Evolutionary conservation across 2,888 invertebrate species (phyloP).

Genomic region (Physocephala rufipes): DNA sequence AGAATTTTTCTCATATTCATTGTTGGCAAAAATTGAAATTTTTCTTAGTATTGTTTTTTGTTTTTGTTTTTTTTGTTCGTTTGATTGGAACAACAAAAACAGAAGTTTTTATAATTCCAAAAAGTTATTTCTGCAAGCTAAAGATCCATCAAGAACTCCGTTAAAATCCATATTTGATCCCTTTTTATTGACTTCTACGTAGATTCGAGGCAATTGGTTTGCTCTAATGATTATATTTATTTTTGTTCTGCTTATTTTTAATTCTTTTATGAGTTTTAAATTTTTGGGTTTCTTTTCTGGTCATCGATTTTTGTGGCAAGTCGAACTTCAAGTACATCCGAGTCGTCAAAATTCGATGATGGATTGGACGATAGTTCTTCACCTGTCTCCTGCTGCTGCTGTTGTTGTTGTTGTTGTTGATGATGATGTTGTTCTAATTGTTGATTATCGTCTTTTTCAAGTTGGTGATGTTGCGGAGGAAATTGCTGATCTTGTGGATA

Average conservation of each 20-base stretch:
- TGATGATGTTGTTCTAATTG: too few species aligned
- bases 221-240: neutral
- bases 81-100: too few species aligned
- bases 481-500: conserved; percentile 42
- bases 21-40: too few species aligned
- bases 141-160: neutral
- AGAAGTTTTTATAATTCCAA: too few species aligned
- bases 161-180: neutral
- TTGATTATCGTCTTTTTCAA: conserved; percentile 35
- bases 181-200: neutral
- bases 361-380: conserved; percentile 25
- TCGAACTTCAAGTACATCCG: conserved; percentile 58
- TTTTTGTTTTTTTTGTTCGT: too few species aligned
- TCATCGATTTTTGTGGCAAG: conserved; percentile 41
- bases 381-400: conserved; percentile 29
- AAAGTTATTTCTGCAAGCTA: too few species aligned
- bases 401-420: conserved; percentile 38
- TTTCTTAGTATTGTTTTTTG: too few species aligned
- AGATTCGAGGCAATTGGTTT: neutral
- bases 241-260: conserved; percentile 39
- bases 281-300: conserved; percentile 13
- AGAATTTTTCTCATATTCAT: too few species aligned
- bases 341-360: conserved; percentile 46
- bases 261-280: neutral
- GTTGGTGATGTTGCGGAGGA: conserved; percentile 50